A percentile compares a stretch with the other conserved stretches of the same genome.
Conservation (phyloP, 2,888 invertebrate species). For the Drosophila mayaguana region DNA sequence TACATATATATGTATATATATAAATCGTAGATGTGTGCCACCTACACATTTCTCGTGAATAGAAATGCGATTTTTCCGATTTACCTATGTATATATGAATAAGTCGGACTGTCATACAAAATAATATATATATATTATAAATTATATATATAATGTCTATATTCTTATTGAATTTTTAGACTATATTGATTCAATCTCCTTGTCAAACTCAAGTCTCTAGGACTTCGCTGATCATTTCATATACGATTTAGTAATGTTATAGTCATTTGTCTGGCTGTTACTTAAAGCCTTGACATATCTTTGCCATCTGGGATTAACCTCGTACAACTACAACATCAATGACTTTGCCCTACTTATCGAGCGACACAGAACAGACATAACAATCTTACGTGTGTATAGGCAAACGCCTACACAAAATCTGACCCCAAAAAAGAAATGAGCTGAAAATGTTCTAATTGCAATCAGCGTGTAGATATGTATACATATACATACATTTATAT, state of each 20-base stretch:
- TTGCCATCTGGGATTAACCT: not conserved
- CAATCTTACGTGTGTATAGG: slow-evolving; percentile 29
- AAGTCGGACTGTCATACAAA: slow-evolving; percentile 49
- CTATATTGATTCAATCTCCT: not conserved
- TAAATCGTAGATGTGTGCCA: slow-evolving; percentile 24
- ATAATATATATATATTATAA: not conserved
- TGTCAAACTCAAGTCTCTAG: not conserved
- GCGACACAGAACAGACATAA: slow-evolving; percentile 15
- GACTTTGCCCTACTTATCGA: slow-evolving; percentile 67
- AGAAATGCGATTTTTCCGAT: slow-evolving; percentile 18
- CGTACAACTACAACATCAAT: slow-evolving; percentile 55
- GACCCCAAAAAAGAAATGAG: slow-evolving; percentile 65
- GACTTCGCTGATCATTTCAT: not conserved
- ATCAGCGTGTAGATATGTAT: slow-evolving; percentile 37
- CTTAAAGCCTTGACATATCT: slow-evolving; percentile 7
- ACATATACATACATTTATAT: not conserved
- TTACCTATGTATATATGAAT: slow-evolving; percentile 36
- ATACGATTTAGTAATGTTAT: not conserved
- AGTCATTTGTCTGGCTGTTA: slow-evolving; percentile 9
- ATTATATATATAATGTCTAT: too few species aligned
- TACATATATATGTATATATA: slow-evolving; percentile 6
- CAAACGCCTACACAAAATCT: slow-evolving; percentile 37
- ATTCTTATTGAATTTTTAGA: not conserved
- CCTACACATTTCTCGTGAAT: slow-evolving; percentile 45
- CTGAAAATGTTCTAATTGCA: slow-evolving; percentile 66